A percentile compares a stretch with the other conserved stretches of the same genome.
Conservation (phyloP, 2,113 vertebrate genomes). For the Anseranas semipalmata region DNA sequence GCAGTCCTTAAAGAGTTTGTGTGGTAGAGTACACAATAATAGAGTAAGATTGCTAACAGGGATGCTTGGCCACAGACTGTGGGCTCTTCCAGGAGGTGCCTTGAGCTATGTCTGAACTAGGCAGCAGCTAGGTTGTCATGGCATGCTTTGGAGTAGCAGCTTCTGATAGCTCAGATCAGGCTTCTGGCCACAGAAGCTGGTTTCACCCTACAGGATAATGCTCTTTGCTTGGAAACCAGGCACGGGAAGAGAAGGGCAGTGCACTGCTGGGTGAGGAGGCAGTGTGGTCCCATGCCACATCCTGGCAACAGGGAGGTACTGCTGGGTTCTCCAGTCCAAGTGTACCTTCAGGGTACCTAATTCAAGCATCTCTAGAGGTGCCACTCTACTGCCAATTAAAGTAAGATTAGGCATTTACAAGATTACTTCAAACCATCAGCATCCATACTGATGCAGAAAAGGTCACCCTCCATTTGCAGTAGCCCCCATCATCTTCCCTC, state of each 20-base stretch:
- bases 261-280: not conserved
- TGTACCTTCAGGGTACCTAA: not conserved
- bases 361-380: not conserved
- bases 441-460: not conserved
- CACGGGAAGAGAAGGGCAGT: rapidly evolving
- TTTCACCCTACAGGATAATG: not conserved
- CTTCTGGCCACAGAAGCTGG: not conserved
- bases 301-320: not conserved
- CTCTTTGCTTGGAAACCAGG: not conserved
- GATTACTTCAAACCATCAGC: not conserved
- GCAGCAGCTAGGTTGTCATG: rapidly evolving
- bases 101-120: not conserved
- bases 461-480: not conserved
- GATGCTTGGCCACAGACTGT: not conserved
- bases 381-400: not conserved
- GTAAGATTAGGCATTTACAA: not conserved
- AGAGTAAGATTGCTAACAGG: rapidly evolving
- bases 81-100: not conserved
- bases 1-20: not conserved
- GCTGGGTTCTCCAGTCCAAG: not conserved
- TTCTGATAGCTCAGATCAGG: not conserved
- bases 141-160: not conserved
- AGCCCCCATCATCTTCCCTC: not conserved
- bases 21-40: too few relatives aligned
- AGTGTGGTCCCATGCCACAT: rapidly evolving